These are phyloP conservation scores for Idris sp. DNA, from an alignment of 1,140 invertebrate genomes.

Conservation along the genomic window DNA sequence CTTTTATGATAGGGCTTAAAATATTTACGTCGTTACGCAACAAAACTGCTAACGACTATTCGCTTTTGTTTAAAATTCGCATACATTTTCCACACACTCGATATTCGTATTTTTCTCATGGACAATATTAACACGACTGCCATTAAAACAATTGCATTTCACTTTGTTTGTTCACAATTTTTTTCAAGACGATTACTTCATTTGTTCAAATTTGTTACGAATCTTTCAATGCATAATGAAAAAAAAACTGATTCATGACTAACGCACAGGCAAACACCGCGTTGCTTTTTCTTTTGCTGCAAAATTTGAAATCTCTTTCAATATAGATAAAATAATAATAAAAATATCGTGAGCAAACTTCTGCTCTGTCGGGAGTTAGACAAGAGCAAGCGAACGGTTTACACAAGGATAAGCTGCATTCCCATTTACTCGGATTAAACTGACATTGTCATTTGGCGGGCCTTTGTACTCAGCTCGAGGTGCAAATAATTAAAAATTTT, in stretches of 20 bases:
- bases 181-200: slow-evolving; percentile 23
- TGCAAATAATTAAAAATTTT: slow-evolving; percentile 56
- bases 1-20: slow-evolving; percentile 10
- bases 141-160: slow-evolving; percentile 16
- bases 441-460: slow-evolving; percentile 57
- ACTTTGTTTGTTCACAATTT: slow-evolving; percentile 7
- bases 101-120: too few relatives aligned
- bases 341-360: slow-evolving; percentile 46
- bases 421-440: slow-evolving; percentile 54
- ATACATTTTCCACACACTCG: slow-evolving; percentile 7
- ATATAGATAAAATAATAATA: slow-evolving; percentile 57
- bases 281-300: slow-evolving; percentile 8
- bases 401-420: slow-evolving; percentile 53
- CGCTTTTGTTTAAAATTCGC: slow-evolving; percentile 10
- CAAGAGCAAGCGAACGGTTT: slow-evolving; percentile 51
- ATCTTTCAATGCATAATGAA: slow-evolving; percentile 47
- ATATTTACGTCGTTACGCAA: slow-evolving; percentile 1
- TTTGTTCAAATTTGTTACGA: slow-evolving; percentile 42
- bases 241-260: slow-evolving; percentile 36
- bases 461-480: slow-evolving; percentile 48
- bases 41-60: slow-evolving; percentile 2
- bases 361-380: slow-evolving; percentile 47
- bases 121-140: slow-evolving; percentile 5
- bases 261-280: slow-evolving; percentile 8
- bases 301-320: slow-evolving; percentile 54